Conservation (phyloP, 2,888 invertebrate genomes). For the Auanema sp. region DNA sequence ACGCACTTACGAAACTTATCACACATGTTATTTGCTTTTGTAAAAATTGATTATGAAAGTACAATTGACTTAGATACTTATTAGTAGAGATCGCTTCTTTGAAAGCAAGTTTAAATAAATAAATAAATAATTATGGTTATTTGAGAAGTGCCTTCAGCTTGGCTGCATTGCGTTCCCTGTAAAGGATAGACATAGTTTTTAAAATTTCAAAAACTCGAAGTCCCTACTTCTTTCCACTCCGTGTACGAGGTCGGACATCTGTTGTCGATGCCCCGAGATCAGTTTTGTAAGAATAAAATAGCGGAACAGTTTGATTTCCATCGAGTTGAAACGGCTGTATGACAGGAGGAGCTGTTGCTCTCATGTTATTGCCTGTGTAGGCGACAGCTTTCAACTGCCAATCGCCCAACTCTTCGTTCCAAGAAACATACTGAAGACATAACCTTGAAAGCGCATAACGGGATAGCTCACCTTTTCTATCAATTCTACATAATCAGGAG, state of each 20-base stretch:
- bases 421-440: conserved; percentile 75
- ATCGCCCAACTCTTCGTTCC: conserved; percentile 98
- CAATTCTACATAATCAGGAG: conserved; percentile 83
- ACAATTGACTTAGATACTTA: too few relatives aligned
- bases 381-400: conserved; percentile 97
- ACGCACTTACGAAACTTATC: background rate
- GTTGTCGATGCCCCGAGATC: conserved; percentile 32
- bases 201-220: conserved; percentile 19
- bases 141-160: conserved; percentile 50
- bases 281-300: conserved; percentile 39
- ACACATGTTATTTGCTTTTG: background rate
- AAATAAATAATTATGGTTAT: conserved; percentile 65
- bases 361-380: conserved; percentile 98
- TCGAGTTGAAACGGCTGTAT: conserved; percentile 19
- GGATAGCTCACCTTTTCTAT: conserved; percentile 51
- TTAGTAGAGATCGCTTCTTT: conserved; percentile 1
- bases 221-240: conserved; percentile 36
- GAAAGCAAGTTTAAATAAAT: conserved; percentile 17
- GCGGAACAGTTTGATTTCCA: conserved; percentile 28
- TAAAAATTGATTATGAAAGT: too few relatives aligned
- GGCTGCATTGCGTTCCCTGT: conserved; percentile 51
- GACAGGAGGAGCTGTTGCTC: conserved; percentile 62
- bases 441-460: background rate
- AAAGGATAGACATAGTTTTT: conserved; percentile 18
- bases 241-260: conserved; percentile 20